Conservation (phyloP, 35 echinoderm and acorn worm genomes). For the Nesometra sesokonis region DNA sequence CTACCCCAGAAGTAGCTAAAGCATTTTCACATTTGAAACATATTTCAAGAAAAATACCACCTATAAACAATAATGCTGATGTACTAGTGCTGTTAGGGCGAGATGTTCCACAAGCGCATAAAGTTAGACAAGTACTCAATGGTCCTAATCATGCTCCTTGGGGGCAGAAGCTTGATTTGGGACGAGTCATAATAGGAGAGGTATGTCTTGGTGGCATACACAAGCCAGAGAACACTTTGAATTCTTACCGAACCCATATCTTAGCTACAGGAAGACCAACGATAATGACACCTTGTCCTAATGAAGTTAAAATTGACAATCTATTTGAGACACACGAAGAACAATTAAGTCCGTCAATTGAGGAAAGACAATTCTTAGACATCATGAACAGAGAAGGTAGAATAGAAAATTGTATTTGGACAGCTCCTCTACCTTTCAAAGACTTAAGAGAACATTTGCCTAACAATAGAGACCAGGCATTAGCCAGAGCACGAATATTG, state of each 20-base stretch:
- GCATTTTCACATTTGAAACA: slow-evolving; percentile 28
- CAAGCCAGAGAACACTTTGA: not conserved
- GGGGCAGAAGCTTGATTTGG: slow-evolving; percentile 25
- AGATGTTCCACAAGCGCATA: slow-evolving; percentile 12
- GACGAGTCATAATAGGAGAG: slow-evolving; percentile 28
- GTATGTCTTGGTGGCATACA: slow-evolving; percentile 20
- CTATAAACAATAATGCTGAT: not conserved
- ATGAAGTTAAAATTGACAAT: not conserved
- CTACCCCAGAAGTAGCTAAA: slow-evolving; percentile 14
- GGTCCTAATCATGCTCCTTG: slow-evolving; percentile 23
- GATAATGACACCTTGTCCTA: slow-evolving; percentile 1
- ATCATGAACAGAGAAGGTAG: slow-evolving; percentile 21
- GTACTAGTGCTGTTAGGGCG: slow-evolving; percentile 13
- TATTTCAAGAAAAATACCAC: slow-evolving; percentile 21
- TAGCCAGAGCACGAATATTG: not conserved
- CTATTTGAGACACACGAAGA: not conserved
- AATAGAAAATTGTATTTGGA: slow-evolving; percentile 19
- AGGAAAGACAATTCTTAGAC: slow-evolving; percentile 11
- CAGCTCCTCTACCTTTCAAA: slow-evolving; percentile 25
- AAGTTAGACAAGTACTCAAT: slow-evolving; percentile 1
- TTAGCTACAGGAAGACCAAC: slow-evolving; percentile 4
- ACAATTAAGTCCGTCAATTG: not conserved
- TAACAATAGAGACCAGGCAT: slow-evolving; percentile 28
- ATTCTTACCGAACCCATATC: not conserved
- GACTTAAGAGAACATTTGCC: slow-evolving; percentile 1